Percentiles rank a stretch among this genome's conserved stretches.
Conservation (phyloP, 2,113 vertebrate species). For the Podarcis raffonei region DNA sequence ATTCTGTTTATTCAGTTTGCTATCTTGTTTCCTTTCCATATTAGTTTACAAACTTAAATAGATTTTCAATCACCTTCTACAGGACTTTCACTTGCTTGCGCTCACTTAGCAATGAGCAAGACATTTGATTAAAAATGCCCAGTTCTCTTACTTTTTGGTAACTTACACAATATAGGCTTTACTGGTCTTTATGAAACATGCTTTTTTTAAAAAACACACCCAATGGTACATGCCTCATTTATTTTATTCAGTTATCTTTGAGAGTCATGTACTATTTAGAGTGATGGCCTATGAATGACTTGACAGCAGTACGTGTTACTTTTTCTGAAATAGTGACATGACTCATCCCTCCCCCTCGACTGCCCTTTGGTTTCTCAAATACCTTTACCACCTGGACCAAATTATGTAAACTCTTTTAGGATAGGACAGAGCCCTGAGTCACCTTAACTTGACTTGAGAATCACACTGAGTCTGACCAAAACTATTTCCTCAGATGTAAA, state of each 20-base stretch:
- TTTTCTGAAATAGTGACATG: not conserved
- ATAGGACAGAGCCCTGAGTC: not conserved
- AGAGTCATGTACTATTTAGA: not conserved
- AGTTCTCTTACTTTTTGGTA: not conserved
- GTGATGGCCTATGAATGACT: not conserved
- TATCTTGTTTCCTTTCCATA: not conserved
- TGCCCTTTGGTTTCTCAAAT: not conserved
- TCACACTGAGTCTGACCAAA: slow-evolving; percentile 16
- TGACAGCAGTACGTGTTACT: not conserved
- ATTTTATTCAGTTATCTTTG: not conserved
- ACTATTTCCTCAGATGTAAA: not conserved
- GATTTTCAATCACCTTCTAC: not conserved
- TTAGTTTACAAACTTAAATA: not conserved
- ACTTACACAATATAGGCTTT: not conserved
- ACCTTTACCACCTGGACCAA: not conserved
- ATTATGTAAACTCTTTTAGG: not conserved
- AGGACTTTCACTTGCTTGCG: not conserved
- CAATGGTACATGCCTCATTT: not conserved
- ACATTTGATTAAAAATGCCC: not conserved
- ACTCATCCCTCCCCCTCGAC: not conserved
- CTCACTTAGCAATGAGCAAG: not conserved
- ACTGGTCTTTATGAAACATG: not conserved
- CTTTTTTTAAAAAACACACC: too few relatives aligned
- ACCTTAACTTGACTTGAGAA: not conserved
- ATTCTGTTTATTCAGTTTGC: not conserved